A percentile compares a stretch with the other conserved stretches of the same genome.
phyloP scores from a whole-genome alignment of 2,113 vertebrate species.

The Oxyura jamaicensis region DNA sequence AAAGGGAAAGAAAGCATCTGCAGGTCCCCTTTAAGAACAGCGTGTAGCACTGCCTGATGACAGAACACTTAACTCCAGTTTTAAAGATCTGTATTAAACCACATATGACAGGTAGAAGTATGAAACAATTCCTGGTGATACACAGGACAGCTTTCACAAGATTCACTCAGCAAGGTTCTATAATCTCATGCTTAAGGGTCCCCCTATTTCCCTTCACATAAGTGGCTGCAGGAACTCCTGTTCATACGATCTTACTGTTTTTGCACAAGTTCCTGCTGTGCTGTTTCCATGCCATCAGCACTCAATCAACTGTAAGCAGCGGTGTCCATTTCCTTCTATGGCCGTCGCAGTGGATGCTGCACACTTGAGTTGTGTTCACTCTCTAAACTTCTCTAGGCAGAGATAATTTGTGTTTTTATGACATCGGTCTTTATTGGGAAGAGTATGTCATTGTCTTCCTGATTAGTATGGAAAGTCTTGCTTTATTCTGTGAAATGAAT shows the following conservation, averaged over 20 bases:
- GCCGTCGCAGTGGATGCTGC: background rate
- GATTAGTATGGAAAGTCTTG: background rate
- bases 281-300: background rate
- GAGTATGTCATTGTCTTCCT: background rate
- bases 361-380: fast-evolving
- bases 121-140: background rate
- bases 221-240: too few relatives aligned
- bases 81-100: background rate
- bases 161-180: background rate
- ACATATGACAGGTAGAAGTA: background rate
- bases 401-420: background rate
- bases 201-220: background rate
- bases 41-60: background rate
- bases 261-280: background rate
- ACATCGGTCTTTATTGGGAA: background rate
- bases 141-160: background rate
- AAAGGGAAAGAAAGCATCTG: background rate
- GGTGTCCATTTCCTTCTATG: background rate
- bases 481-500: constrained; percentile 6
- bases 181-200: too few relatives aligned
- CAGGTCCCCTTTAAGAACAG: background rate
- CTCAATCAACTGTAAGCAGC: background rate
- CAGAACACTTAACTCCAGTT: background rate
- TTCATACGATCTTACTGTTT: fast-evolving
- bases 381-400: background rate